These are phyloP conservation scores for Cinclus mexicanus DNA, from an alignment of 2,113 vertebrate species.

Conservation along the genomic window DNA sequence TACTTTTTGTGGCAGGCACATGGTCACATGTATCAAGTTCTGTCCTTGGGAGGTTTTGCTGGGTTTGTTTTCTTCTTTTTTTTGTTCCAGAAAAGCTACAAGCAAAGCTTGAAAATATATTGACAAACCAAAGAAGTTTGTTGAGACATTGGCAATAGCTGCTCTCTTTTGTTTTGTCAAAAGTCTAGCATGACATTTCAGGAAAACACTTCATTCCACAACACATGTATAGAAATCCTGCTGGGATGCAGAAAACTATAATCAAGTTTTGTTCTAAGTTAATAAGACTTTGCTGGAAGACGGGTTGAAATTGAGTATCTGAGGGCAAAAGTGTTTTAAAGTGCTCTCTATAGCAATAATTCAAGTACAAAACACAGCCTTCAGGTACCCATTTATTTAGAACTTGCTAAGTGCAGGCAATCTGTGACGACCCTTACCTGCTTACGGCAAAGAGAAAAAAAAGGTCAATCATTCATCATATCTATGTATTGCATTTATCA, in stretches of 20 bases:
- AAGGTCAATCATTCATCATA: background rate
- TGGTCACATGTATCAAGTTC: background rate
- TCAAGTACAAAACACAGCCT: background rate
- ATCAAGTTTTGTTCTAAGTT: background rate
- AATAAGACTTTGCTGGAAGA: background rate
- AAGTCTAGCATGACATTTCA: background rate
- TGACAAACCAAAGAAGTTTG: background rate
- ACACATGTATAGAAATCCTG: background rate
- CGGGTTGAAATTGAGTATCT: background rate
- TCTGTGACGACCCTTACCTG: background rate
- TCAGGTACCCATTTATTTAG: background rate
- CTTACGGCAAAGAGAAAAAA: background rate
- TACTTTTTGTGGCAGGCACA: background rate
- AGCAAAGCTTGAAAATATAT: background rate
- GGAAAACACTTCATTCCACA: background rate
- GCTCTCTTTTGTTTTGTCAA: background rate
- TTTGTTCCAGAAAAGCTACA: background rate
- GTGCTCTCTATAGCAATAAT: constrained; percentile 24
- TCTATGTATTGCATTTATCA: background rate
- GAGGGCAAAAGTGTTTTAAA: constrained; percentile 2
- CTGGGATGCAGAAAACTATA: background rate
- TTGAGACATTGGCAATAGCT: background rate
- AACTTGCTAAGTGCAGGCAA: background rate
- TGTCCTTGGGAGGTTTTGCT: background rate
- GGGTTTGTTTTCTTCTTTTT: background rate